A percentile compares a stretch with the other conserved stretches of the same genome.
Evolutionary conservation across 1,140 invertebrate genomes (phyloP).

Genomic region (Bombus breviceps): DNA sequence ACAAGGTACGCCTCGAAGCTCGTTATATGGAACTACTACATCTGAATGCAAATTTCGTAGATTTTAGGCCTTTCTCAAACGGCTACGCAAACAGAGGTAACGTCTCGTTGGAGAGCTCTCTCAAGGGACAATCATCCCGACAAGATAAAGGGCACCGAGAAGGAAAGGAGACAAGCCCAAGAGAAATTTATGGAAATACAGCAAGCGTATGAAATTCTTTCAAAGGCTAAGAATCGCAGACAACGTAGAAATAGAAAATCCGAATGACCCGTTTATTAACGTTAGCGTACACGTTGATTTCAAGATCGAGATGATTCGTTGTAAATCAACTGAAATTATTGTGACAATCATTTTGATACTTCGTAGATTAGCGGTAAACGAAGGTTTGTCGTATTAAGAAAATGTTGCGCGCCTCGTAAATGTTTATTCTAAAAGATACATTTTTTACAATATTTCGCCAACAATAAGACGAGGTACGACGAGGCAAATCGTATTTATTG

Average conservation of each 20-base stretch:
- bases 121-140: conserved; percentile 97
- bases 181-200: conserved; percentile 96
- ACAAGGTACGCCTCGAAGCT: conserved; percentile 85
- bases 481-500: background rate
- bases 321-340: background rate
- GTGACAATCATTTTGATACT: background rate
- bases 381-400: background rate
- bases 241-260: conserved; percentile 88
- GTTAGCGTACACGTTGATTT: background rate
- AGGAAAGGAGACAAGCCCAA: conserved; percentile 87
- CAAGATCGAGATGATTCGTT: background rate
- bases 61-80: conserved; percentile 89
- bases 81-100: conserved; percentile 93
- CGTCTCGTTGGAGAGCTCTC: conserved; percentile 89
- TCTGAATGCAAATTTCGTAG: conserved; percentile 75
- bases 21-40: background rate
- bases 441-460: background rate
- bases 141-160: conserved; percentile 89
- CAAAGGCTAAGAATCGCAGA: conserved; percentile 90
- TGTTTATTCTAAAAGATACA: background rate
- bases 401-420: background rate
- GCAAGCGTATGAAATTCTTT: conserved; percentile 95
- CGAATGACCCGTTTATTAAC: background rate
- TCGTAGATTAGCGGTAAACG: background rate
- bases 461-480: background rate